phyloP scores from a whole-genome alignment of 2,888 invertebrate species.

The Caenorhabditis macrosperma region DNA sequence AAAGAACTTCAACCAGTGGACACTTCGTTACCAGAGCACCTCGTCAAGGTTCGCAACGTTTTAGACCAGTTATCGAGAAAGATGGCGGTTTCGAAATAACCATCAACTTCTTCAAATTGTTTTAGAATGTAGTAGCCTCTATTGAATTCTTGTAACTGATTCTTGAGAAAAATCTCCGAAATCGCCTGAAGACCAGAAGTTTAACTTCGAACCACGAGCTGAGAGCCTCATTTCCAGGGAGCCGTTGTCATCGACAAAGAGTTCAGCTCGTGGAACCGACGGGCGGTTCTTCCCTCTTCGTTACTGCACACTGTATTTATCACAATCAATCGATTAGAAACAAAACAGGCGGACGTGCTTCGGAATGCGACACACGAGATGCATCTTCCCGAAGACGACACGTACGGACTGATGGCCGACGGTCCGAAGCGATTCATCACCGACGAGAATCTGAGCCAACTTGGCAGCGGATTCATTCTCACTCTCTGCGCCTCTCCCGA shows the following conservation, averaged over 20 bases:
- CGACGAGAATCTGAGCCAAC: conserved; percentile 49
- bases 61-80: too few species aligned
- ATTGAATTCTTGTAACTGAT: too few species aligned
- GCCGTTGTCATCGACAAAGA: conserved; percentile 63
- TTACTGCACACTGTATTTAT: conserved; percentile 55
- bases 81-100: background rate
- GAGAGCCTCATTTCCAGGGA: conserved; percentile 55
- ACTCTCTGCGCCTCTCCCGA: conserved; percentile 72
- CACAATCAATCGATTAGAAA: conserved; percentile 48
- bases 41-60: conserved; percentile 66
- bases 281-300: conserved; percentile 35
- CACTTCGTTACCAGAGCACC: conserved; percentile 70
- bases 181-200: background rate
- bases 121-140: too few species aligned
- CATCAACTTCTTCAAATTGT: too few species aligned
- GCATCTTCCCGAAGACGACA: conserved; percentile 55
- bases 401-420: conserved; percentile 65
- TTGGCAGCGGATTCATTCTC: conserved; percentile 72
- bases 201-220: background rate
- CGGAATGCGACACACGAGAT: conserved; percentile 49
- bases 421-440: conserved; percentile 66
- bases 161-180: background rate
- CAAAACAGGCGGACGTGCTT: conserved; percentile 50
- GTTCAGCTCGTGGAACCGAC: conserved; percentile 61
- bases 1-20: conserved; percentile 75